These are phyloP conservation scores for Dendronephthya gigantea DNA, from an alignment of 64 coral and sea anemone genomes.

Conservation along the genomic window DNA sequence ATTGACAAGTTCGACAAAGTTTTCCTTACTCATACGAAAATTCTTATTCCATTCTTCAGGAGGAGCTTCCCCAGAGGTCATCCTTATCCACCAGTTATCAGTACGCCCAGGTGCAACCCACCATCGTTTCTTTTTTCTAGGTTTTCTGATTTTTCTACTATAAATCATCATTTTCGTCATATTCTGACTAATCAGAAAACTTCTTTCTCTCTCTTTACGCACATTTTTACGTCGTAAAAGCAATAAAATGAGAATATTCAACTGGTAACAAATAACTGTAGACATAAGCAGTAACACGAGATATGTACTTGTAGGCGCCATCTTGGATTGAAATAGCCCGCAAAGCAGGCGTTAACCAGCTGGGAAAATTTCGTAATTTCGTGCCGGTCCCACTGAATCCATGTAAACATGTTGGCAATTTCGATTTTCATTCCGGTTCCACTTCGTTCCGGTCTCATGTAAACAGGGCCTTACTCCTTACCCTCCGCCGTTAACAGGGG, in stretches of 20 bases:
- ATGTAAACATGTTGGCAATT: neutral
- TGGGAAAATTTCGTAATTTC: neutral
- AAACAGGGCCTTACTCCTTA: neutral
- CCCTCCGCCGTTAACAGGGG: too few species aligned
- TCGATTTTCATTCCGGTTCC: neutral
- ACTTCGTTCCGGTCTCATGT: neutral
- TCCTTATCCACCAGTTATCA: conserved; percentile 29
- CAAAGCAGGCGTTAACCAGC: neutral
- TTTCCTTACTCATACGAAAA: conserved; percentile 24
- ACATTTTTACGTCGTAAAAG: neutral
- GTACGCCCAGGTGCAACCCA: conserved; percentile 21
- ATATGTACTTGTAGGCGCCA: neutral
- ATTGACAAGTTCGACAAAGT: conserved; percentile 22
- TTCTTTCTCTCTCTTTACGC: neutral
- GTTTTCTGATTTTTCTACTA: neutral
- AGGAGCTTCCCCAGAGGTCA: neutral
- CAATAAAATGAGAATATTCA: neutral
- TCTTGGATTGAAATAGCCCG: neutral
- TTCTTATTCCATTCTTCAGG: conserved; percentile 32
- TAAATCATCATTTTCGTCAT: neutral
- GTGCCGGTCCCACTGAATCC: neutral
- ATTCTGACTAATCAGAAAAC: neutral
- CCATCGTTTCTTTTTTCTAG: conserved; percentile 18
- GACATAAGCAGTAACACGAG: neutral
- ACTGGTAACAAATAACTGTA: neutral